Base-by-base conservation (phyloP, 2,113 vertebrate species). In the Oreochromis niloticus region DNA sequence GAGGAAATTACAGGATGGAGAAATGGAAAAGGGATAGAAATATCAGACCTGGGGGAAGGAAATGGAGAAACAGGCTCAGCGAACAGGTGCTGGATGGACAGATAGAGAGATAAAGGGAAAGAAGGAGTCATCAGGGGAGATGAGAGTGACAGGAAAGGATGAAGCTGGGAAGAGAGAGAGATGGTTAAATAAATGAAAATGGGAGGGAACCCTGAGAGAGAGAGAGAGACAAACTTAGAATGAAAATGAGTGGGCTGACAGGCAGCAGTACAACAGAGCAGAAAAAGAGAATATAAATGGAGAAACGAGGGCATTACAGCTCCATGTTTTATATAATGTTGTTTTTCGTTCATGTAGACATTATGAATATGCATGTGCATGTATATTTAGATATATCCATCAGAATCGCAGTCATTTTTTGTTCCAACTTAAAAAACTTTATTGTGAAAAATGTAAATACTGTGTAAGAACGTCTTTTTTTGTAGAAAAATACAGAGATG, bases 31-130 rank as follows among this genome's bases (percentile, higher is more conserved):
- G 57, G 43, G 48, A 81, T 68, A 43, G 57, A 80, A 86, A 87
- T 61, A 39, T 63, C 22, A 48, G 66, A 87, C 73, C 43, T 13
- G 66, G 4, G 54, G 57, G 82, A 68, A 41, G 80, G 27, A 71
- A 78, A 57, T 14, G 79, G 81, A 63, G 83, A 79, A 61, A 57
- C 1, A 5, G 59, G 82, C 79, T 17, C 27, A 36, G 82, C 1
- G 89, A 89, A 81, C 89, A 92, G 91, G 89, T 92, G 89, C 73
- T 83, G 91, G 83, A 91, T 88, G 50, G 86, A 91, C 41, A 22
- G 88, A 91, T n/a, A 3, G 68, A 88, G 43, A 48, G 36, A 82
- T 8, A 12, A 80, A 90, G 82, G 12, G 78, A 32, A 30, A 87
- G 84, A 86, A 52, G 46, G 52, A 92, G 82, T 79, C 82, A 82